Conservation (phyloP, 2,888 invertebrate species). For the Bombylius discolor region DNA sequence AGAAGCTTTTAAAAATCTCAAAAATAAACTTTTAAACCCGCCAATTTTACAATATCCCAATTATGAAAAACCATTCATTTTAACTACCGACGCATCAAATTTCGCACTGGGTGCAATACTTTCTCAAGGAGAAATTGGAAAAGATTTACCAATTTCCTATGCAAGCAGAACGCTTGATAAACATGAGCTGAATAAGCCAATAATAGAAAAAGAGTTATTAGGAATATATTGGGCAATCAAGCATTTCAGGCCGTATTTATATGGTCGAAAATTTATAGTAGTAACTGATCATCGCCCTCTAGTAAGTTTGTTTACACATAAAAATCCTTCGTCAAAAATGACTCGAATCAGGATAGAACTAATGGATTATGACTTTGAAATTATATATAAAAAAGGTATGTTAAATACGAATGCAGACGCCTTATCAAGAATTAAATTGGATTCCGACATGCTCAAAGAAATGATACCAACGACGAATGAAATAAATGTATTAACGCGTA, state of each 20-base stretch:
- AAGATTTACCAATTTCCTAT: constrained; percentile 19
- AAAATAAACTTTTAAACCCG: not conserved
- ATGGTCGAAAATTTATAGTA: constrained; percentile 18
- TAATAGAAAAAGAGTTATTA: constrained; percentile 18
- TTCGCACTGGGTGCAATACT: constrained; percentile 18
- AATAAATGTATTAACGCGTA: not conserved
- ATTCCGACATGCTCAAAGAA: not conserved
- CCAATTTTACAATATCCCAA: not conserved
- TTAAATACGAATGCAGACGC: too few relatives aligned
- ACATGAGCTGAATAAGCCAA: constrained; percentile 16
- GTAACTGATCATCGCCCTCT: constrained; percentile 22
- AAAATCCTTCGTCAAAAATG: constrained; percentile 18
- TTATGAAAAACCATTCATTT: constrained; percentile 10
- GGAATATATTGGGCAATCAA: constrained; percentile 7
- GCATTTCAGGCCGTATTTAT: constrained; percentile 21
- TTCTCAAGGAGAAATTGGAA: constrained; percentile 13
- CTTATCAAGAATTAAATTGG: not conserved
- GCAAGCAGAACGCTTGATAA: constrained; percentile 17
- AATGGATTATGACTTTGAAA: constrained; percentile 19
- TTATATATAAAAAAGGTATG: constrained; percentile 2
- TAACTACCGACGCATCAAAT: constrained; percentile 21
- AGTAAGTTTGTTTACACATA: constrained; percentile 13
- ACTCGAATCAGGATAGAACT: constrained; percentile 20
- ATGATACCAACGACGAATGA: constrained; percentile 1
- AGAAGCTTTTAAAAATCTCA: not conserved